These are phyloP conservation scores for Sebastes fasciatus DNA, from an alignment of 2,113 vertebrate genomes.

Conservation along the genomic window DNA sequence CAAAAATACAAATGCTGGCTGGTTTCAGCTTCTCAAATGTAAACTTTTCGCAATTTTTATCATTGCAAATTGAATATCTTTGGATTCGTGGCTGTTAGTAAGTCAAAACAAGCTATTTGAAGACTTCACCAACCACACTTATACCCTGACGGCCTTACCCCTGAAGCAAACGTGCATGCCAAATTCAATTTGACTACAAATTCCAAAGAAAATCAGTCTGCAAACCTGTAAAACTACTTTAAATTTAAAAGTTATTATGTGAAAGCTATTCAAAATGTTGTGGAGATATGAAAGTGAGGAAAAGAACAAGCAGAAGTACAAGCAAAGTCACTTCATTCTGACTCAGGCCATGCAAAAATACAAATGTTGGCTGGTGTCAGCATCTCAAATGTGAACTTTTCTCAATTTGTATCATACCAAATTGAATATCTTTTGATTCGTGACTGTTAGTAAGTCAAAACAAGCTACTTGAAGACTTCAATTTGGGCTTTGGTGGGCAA, in stretches of 20 bases:
- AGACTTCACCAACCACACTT: constrained; percentile 23
- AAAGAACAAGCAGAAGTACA: neutral
- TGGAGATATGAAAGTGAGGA: neutral
- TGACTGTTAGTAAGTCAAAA: neutral
- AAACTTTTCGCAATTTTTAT: no score
- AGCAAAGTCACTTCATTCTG: neutral
- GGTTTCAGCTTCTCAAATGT: no score
- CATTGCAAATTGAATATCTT: no score
- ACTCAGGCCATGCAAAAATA: constrained; percentile 10
- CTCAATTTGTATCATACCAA: neutral
- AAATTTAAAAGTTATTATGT: constrained; percentile 15
- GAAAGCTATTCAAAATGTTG: neutral
- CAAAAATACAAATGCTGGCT: no score
- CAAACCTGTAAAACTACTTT: constrained; percentile 26
- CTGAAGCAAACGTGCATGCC: constrained; percentile 12
- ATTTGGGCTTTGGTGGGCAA: neutral
- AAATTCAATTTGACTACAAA: constrained; percentile 14
- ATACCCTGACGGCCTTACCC: constrained; percentile 28
- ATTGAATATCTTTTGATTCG: constrained; percentile 7
- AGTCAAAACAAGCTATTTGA: no score
- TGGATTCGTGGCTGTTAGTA: no score
- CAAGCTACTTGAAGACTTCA: neutral
- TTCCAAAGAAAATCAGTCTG: constrained; percentile 33
- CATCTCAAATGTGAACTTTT: constrained; percentile 10
- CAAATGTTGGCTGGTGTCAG: neutral